These are phyloP conservation scores for Platyura marginata DNA, from an alignment of 1,140 invertebrate genomes.

Conservation along the genomic window DNA sequence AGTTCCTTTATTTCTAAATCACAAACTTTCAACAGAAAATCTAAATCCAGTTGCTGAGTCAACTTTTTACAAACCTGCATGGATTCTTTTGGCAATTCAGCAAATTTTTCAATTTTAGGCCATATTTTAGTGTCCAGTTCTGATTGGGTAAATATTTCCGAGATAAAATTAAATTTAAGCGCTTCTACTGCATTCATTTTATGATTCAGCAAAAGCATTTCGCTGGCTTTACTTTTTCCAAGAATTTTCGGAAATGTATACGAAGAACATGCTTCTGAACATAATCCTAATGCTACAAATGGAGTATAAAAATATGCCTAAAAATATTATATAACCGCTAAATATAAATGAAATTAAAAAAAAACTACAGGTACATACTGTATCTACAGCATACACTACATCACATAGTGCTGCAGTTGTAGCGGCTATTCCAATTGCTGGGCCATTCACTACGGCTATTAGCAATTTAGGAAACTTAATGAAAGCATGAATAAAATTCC, in stretches of 20 bases:
- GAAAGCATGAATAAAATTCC: constrained; percentile 54
- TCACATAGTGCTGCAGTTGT: constrained; percentile 76
- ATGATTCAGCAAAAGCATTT: constrained; percentile 63
- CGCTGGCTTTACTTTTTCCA: constrained; percentile 54
- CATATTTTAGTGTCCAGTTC: constrained; percentile 37
- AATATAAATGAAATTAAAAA: constrained; percentile 2
- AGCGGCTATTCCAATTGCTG: constrained; percentile 77
- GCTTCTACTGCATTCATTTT: constrained; percentile 65
- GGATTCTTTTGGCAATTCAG: constrained; percentile 30
- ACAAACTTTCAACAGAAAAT: constrained; percentile 32
- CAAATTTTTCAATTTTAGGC: constrained; percentile 29
- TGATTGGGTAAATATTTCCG: constrained; percentile 37
- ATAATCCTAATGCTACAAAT: constrained; percentile 60
- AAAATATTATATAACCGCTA: constrained; percentile 6
- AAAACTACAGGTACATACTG: constrained; percentile 18
- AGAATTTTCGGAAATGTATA: constrained; percentile 67
- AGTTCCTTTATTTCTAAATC: constrained; percentile 32
- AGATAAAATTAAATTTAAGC: constrained; percentile 46
- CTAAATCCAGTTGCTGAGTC: constrained; percentile 24
- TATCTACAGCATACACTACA: constrained; percentile 69
- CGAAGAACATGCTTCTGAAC: constrained; percentile 70
- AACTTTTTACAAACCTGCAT: constrained; percentile 34
- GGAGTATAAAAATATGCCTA: constrained; percentile 76
- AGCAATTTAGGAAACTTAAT: constrained; percentile 81
- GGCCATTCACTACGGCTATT: constrained; percentile 79